These are phyloP conservation scores for Apocrypta bakeri DNA, from an alignment of 1,140 invertebrate genomes.

Conservation along the genomic window DNA sequence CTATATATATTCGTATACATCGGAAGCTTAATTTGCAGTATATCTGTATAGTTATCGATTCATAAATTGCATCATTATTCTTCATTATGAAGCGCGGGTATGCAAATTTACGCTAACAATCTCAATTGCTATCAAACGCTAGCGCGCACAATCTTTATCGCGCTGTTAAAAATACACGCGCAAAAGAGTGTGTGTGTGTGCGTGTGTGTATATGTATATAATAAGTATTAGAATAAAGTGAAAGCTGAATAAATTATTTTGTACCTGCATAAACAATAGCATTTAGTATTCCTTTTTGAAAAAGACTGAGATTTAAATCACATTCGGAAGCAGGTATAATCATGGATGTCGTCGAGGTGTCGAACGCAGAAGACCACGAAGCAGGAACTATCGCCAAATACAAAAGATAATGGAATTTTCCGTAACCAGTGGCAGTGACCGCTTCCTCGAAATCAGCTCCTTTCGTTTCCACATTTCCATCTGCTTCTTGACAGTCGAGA, in stretches of 20 bases:
- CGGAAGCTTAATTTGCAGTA: neutral
- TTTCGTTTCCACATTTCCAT: constrained; percentile 44
- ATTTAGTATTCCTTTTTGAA: constrained; percentile 81
- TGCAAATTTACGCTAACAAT: neutral
- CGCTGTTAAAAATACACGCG: neutral
- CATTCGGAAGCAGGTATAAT: constrained; percentile 82
- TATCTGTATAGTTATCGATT: neutral
- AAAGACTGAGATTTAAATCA: constrained; percentile 77
- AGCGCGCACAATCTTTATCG: neutral
- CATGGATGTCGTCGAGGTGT: constrained; percentile 79
- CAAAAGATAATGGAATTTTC: constrained; percentile 79
- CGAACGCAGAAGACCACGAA: constrained; percentile 78
- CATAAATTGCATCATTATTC: neutral
- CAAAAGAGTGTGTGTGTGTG: neutral
- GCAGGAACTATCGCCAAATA: constrained; percentile 77
- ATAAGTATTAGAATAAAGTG: too few relatives aligned
- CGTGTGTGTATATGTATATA: too few relatives aligned
- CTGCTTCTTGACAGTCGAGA: neutral
- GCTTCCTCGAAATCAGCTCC: constrained; percentile 78
- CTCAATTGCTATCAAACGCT: neutral
- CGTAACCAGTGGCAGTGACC: constrained; percentile 76
- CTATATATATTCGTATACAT: too few relatives aligned
- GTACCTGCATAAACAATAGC: constrained; percentile 79
- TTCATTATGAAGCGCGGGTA: neutral
- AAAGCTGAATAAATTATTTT: too few relatives aligned